A percentile compares a stretch with the other conserved stretches of the same genome.
Evolutionary conservation across 2,888 invertebrate genomes (phyloP).

Genomic region (Syritta pipiens): DNA sequence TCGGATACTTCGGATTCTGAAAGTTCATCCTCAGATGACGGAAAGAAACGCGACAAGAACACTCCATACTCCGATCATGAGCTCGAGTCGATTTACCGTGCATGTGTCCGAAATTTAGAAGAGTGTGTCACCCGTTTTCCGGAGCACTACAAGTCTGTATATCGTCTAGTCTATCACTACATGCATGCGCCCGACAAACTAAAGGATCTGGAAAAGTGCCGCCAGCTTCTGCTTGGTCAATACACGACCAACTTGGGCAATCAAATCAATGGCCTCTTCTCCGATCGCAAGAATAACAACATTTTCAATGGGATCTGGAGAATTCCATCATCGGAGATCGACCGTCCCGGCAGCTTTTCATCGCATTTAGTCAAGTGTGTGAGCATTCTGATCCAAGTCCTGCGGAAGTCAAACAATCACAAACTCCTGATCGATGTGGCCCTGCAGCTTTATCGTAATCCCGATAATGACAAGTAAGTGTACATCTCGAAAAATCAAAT

Average conservation of each 20-base stretch:
- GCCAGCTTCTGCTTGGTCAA: constrained; percentile 85
- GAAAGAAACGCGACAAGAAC: constrained; percentile 71
- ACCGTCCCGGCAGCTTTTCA: constrained; percentile 94
- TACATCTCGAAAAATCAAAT: not conserved
- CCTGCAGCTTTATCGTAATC: constrained; percentile 87
- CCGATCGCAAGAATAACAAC: constrained; percentile 90
- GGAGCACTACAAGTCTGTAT: constrained; percentile 95
- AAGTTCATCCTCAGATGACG: constrained; percentile 70
- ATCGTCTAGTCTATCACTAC: constrained; percentile 91
- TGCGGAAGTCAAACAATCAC: constrained; percentile 89
- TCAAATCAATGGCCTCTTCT: constrained; percentile 89
- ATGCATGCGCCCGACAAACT: constrained; percentile 85
- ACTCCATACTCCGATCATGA: constrained; percentile 71
- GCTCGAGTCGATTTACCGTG: constrained; percentile 82
- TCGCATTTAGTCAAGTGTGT: constrained; percentile 94
- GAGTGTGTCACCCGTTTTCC: constrained; percentile 92
- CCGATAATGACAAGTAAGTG: constrained; percentile 91
- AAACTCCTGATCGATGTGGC: constrained; percentile 89
- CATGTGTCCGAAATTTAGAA: constrained; percentile 88
- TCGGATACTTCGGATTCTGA: constrained; percentile 80
- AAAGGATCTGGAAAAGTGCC: constrained; percentile 85
- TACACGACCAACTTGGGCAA: constrained; percentile 84
- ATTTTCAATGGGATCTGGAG: constrained; percentile 97
- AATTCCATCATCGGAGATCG: constrained; percentile 93
- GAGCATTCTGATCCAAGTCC: constrained; percentile 88